These are phyloP conservation scores for Nettapus auritus DNA, from an alignment of 2,113 vertebrate genomes.

Conservation along the genomic window DNA sequence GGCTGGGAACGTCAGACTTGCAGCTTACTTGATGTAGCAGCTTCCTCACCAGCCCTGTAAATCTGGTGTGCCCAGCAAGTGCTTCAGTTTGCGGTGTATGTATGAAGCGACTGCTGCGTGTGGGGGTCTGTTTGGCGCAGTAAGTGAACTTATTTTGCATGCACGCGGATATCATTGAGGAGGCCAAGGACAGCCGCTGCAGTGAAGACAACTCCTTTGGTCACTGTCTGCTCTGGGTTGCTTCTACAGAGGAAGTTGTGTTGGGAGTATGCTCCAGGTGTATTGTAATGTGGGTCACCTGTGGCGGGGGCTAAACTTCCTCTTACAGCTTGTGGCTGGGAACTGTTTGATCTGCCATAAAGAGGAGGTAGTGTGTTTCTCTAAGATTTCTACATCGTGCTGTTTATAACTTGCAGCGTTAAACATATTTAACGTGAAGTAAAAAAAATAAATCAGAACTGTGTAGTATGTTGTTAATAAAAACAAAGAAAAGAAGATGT, in stretches of 20 bases:
- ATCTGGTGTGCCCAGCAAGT: not conserved
- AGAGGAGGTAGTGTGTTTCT: not conserved
- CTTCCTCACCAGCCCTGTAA: not conserved
- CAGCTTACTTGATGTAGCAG: not conserved
- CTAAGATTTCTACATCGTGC: no score
- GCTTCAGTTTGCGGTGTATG: not conserved
- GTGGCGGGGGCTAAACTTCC: not conserved
- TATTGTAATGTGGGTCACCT: not conserved
- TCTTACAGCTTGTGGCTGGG: not conserved
- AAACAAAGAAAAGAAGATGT: not conserved
- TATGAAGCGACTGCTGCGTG: not conserved
- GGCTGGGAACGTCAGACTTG: not conserved
- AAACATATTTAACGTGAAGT: not conserved
- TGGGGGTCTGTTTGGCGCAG: fast-evolving
- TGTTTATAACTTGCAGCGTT: no score
- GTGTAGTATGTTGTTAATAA: not conserved
- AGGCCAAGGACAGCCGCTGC: not conserved
- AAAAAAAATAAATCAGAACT: not conserved
- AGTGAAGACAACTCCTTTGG: fast-evolving
- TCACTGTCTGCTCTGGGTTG: not conserved
- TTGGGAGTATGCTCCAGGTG: not conserved
- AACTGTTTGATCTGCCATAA: not conserved
- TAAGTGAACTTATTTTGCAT: not conserved
- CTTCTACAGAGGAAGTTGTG: not conserved
- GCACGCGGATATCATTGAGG: fast-evolving